Conservation (phyloP, 1,140 invertebrate genomes). For the Melanaphis sacchari region DNA sequence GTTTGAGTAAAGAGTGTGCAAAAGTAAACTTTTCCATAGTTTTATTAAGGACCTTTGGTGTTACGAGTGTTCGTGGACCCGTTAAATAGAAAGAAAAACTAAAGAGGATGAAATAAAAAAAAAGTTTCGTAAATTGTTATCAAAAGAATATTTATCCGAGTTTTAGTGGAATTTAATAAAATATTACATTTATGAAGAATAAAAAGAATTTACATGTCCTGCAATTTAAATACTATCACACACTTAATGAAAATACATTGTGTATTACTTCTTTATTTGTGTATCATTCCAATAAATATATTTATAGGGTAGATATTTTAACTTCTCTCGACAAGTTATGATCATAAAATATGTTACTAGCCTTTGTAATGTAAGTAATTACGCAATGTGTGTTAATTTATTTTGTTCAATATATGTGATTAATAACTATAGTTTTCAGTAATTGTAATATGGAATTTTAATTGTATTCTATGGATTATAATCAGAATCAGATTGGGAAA, state of each 20-base stretch:
- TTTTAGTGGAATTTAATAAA: background rate
- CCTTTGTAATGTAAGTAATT: background rate
- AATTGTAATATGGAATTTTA: background rate
- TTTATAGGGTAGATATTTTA: background rate
- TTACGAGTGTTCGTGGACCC: conserved; percentile 9
- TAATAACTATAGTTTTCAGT: background rate
- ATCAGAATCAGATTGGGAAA: too few species aligned
- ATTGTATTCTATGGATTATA: background rate
- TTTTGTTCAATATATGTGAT: background rate
- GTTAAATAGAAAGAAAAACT: conserved; percentile 4
- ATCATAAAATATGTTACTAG: background rate
- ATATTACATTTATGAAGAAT: background rate
- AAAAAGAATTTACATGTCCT: background rate
- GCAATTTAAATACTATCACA: background rate
- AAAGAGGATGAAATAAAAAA: background rate
- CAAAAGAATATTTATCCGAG: conserved; percentile 12
- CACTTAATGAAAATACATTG: background rate
- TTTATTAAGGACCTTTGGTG: background rate
- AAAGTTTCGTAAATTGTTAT: conserved; percentile 14
- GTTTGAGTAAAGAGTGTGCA: background rate
- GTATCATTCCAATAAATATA: background rate
- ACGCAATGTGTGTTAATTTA: background rate
- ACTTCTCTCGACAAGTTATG: background rate
- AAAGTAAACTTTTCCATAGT: background rate
- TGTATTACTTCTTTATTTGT: background rate